These are phyloP conservation scores for Papilio xuthus DNA, from an alignment of 1,140 invertebrate species.

Conservation along the genomic window DNA sequence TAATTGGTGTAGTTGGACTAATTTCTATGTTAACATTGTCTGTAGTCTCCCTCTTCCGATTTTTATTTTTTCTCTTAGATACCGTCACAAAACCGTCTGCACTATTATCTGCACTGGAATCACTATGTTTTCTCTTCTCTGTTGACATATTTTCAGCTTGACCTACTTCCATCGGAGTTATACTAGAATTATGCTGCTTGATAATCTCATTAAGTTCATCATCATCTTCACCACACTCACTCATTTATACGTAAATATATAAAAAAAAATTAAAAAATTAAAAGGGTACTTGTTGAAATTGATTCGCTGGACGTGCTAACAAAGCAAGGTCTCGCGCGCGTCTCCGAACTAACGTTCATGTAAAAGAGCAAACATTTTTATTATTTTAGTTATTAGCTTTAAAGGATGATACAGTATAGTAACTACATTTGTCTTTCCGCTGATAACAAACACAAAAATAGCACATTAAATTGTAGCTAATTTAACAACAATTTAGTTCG, in stretches of 20 bases:
- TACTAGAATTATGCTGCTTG: background rate
- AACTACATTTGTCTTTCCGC: background rate
- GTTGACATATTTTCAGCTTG: background rate
- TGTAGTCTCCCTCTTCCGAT: background rate
- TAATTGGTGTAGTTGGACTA: background rate
- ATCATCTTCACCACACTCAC: background rate
- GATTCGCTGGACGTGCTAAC: background rate
- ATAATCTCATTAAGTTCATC: background rate
- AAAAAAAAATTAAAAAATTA: background rate
- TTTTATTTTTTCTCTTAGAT: conserved; percentile 31
- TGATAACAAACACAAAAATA: background rate
- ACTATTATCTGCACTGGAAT: conserved; percentile 23
- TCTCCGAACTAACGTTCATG: background rate
- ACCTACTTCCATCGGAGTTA: background rate
- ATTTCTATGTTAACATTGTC: background rate
- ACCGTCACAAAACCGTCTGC: conserved; percentile 37
- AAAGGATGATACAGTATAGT: background rate
- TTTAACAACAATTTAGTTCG: conserved; percentile 1
- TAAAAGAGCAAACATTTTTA: background rate
- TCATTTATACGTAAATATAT: background rate
- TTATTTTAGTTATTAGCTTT: background rate
- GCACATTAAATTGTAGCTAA: background rate
- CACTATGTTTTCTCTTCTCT: conserved; percentile 31
- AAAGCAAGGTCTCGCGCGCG: background rate
- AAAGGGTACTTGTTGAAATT: background rate